Conservation (phyloP, 2,113 vertebrate genomes). For the Pseudorasbora parva region DNA sequence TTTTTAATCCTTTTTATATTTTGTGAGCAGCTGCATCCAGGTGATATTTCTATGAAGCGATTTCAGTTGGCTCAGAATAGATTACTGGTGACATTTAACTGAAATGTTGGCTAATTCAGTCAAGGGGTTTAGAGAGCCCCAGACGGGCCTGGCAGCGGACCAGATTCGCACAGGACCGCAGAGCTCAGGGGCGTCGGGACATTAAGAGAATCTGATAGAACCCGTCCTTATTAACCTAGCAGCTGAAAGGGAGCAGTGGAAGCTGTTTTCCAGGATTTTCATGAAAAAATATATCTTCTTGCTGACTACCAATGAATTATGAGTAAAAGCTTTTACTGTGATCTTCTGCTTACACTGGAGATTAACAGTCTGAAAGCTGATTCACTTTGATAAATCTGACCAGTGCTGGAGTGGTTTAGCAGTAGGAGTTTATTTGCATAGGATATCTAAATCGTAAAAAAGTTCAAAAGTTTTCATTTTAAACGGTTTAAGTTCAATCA, state of each 20-base stretch:
- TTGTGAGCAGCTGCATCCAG: slow-evolving; percentile 43
- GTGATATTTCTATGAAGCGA: slow-evolving; percentile 42
- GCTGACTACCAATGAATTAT: slow-evolving; percentile 16
- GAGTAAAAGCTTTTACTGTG: slow-evolving; percentile 6
- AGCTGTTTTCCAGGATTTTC: slow-evolving; percentile 12
- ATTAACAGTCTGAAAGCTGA: background rate
- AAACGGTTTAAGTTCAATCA: background rate
- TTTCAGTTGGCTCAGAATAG: slow-evolving; percentile 48
- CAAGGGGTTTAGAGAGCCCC: slow-evolving; percentile 27
- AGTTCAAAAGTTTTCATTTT: background rate
- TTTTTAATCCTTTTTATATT: slow-evolving; percentile 36
- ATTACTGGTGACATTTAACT: slow-evolving; percentile 52
- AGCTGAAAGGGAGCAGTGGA: background rate
- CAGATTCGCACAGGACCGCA: slow-evolving; percentile 19
- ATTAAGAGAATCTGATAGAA: slow-evolving; percentile 33
- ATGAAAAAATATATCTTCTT: background rate
- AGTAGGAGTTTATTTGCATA: background rate
- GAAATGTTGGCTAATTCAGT: slow-evolving; percentile 37
- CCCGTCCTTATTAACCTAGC: slow-evolving; percentile 9
- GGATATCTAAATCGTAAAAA: background rate
- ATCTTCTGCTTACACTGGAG: slow-evolving; percentile 3
- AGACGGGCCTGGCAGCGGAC: slow-evolving; percentile 30
- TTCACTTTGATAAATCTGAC: background rate
- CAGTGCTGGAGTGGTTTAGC: background rate
- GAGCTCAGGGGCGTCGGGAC: background rate